These are phyloP conservation scores for Strigamia maritima DNA, from an alignment of 2,888 invertebrate genomes.

Conservation along the genomic window DNA sequence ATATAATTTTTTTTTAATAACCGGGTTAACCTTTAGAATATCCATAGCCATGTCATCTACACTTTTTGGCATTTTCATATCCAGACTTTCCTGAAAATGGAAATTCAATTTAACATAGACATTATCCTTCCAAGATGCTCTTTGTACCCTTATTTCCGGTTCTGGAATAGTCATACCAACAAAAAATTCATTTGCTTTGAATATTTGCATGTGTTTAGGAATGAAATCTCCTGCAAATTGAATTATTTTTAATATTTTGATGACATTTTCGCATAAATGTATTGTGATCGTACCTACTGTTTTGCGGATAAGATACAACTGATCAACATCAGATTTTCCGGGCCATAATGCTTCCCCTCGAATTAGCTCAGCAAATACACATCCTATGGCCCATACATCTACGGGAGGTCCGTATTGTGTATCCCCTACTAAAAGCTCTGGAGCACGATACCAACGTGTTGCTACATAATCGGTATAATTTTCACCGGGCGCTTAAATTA, in stretches of 20 bases:
- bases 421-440: slow-evolving; percentile 95
- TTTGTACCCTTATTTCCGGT: slow-evolving; percentile 66
- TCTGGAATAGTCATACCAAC: slow-evolving; percentile 89
- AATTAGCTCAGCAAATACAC: slow-evolving; percentile 81
- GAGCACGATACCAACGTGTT: slow-evolving; percentile 97
- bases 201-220: slow-evolving; percentile 91
- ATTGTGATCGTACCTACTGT: slow-evolving; percentile 64
- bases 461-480: slow-evolving; percentile 99
- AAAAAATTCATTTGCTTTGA: slow-evolving; percentile 92
- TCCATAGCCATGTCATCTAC: slow-evolving; percentile 69
- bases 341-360: slow-evolving; percentile 93
- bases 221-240: slow-evolving; percentile 70
- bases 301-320: slow-evolving; percentile 89
- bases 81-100: slow-evolving; percentile 65
- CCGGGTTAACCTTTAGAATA: slow-evolving; percentile 75
- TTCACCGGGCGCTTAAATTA: slow-evolving; percentile 78
- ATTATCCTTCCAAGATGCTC: background rate
- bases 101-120: background rate
- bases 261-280: background rate
- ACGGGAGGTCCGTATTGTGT: slow-evolving; percentile 68
- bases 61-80: slow-evolving; percentile 77
- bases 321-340: slow-evolving; percentile 97
- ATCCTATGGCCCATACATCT: slow-evolving; percentile 98
- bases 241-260: background rate
- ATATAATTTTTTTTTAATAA: background rate